These are phyloP conservation scores for Lapara coniferarum DNA, from an alignment of 2,888 invertebrate genomes.

Conservation along the genomic window DNA sequence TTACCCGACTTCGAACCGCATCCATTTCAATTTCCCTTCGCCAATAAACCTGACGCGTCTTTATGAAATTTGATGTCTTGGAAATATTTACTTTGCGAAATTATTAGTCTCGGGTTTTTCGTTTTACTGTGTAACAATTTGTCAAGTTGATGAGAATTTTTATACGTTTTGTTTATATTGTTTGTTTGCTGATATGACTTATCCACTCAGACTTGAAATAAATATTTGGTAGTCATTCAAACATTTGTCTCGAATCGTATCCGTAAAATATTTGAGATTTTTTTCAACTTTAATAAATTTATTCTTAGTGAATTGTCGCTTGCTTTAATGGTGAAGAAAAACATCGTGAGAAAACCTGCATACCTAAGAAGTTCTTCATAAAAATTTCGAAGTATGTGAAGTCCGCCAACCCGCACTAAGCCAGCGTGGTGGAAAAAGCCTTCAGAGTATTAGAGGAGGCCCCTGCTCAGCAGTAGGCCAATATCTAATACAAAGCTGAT, in stretches of 20 bases:
- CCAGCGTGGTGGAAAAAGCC: too few relatives aligned
- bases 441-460: too few relatives aligned
- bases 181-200: background rate
- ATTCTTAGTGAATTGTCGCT: too few relatives aligned
- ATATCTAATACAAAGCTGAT: too few relatives aligned
- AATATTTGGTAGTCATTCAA: background rate
- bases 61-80: conserved; percentile 25
- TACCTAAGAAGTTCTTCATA: too few relatives aligned
- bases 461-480: too few relatives aligned
- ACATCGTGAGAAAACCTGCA: too few relatives aligned
- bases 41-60: conserved; percentile 23
- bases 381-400: too few relatives aligned
- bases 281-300: too few relatives aligned
- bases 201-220: background rate
- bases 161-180: background rate
- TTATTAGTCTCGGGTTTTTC: background rate
- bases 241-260: background rate
- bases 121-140: background rate
- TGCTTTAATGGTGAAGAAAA: too few relatives aligned
- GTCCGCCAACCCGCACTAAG: too few relatives aligned
- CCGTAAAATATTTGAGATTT: too few relatives aligned
- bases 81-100: conserved; percentile 10
- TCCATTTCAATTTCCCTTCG: conserved; percentile 28
- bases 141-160: background rate
- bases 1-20: conserved; percentile 19